A percentile compares a stretch with the other conserved stretches of the same genome.
Evolutionary conservation across 2,888 invertebrate species (phyloP).

Genomic region (Microchrysa polita): DNA sequence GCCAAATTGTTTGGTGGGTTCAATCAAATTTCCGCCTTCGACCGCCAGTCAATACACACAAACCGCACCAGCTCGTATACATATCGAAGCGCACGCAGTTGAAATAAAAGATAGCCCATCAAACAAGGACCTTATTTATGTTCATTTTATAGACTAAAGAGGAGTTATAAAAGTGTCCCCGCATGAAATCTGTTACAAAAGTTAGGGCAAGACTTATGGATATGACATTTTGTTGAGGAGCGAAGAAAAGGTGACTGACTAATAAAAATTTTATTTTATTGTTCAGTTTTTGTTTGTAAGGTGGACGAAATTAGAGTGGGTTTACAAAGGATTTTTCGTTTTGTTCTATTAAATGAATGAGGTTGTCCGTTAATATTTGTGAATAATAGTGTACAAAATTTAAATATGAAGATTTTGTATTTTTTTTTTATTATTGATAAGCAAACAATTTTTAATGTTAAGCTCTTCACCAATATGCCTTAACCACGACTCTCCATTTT

Average conservation of each 20-base stretch:
- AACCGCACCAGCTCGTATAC: conserved; percentile 5
- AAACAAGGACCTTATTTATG: background rate
- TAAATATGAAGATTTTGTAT: no score
- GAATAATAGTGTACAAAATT: no score
- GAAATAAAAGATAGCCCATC: background rate
- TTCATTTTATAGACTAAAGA: background rate
- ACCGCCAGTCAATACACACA: no score
- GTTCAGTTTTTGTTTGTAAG: background rate
- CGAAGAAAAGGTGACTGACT: conserved; percentile 5
- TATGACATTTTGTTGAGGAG: background rate
- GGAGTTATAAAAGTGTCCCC: background rate
- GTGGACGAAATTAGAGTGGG: no score
- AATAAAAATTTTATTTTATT: conserved; percentile 8
- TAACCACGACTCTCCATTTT: no score
- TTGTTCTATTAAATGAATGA: no score
- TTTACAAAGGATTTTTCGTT: no score
- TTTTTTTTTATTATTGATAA: no score
- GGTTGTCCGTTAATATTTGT: no score
- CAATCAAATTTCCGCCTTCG: conserved; percentile 3
- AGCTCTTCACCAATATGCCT: no score
- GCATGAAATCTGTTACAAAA: conserved; percentile 3
- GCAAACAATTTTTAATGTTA: no score
- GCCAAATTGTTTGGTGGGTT: no score
- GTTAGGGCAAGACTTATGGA: background rate
- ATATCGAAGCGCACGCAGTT: background rate